Percentiles rank a stretch among this genome's conserved stretches.
Evolutionary conservation across 2,113 vertebrate species (phyloP).

Genomic region (Brachirus orientalis): DNA sequence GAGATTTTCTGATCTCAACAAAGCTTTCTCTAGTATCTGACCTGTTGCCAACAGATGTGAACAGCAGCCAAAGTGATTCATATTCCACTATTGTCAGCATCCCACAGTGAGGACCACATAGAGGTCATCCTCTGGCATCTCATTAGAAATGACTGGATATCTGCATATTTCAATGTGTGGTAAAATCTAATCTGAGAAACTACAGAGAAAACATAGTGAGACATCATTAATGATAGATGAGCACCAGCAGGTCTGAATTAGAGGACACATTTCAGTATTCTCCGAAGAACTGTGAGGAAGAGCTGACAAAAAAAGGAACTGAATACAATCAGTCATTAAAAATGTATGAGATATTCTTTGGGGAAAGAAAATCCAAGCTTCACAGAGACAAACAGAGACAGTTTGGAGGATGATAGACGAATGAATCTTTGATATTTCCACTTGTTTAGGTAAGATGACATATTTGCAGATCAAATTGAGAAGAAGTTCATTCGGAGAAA

Average conservation of each 20-base stretch:
- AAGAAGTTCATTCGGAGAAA: not conserved
- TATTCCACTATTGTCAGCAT: not conserved
- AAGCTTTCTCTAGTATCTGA: too few species aligned
- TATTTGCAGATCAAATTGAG: not conserved
- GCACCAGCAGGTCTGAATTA: slow-evolving; percentile 49
- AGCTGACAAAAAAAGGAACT: slow-evolving; percentile 20
- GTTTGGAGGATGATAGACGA: slow-evolving; percentile 43
- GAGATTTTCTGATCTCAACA: too few species aligned
- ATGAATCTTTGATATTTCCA: slow-evolving; percentile 18
- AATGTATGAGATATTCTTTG: slow-evolving; percentile 48
- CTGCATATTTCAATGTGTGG: slow-evolving; percentile 16
- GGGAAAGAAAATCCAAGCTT: slow-evolving; percentile 18
- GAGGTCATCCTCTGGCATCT: slow-evolving; percentile 31
- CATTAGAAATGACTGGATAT: slow-evolving; percentile 26
- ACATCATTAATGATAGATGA: slow-evolving; percentile 69
- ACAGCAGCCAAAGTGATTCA: not conserved
- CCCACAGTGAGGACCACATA: slow-evolving; percentile 24
- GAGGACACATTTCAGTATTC: slow-evolving; percentile 18
- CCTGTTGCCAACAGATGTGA: too few species aligned
- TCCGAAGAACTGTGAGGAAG: not conserved
- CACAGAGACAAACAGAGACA: slow-evolving; percentile 29
- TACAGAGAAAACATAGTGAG: slow-evolving; percentile 22
- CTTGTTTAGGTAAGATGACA: not conserved
- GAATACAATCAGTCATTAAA: slow-evolving; percentile 58
- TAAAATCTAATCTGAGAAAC: not conserved